phyloP scores from a whole-genome alignment of 2,888 invertebrate genomes.

The Ferrisia virgata region DNA sequence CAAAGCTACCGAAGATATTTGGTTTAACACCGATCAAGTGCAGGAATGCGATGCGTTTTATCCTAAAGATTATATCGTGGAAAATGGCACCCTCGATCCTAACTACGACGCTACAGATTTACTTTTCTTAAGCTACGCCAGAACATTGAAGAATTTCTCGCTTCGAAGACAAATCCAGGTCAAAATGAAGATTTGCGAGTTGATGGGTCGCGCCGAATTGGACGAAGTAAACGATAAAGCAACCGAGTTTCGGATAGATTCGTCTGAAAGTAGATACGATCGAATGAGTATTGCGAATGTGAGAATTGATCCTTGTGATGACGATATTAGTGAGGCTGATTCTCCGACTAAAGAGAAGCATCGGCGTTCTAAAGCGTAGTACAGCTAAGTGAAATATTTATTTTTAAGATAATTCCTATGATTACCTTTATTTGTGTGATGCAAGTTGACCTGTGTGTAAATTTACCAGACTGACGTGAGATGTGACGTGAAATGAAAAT shows the following conservation, averaged over 20 bases:
- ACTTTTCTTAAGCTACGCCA: constrained; percentile 30
- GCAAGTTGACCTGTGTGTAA: too few species aligned
- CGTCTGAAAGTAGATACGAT: not conserved
- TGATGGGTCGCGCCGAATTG: constrained; percentile 35
- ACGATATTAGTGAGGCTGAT: not conserved
- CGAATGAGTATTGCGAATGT: not conserved
- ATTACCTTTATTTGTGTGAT: too few species aligned
- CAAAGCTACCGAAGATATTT: not conserved
- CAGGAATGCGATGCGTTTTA: constrained; percentile 32
- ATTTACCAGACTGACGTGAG: too few species aligned
- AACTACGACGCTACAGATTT: constrained; percentile 32
- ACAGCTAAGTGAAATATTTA: too few species aligned
- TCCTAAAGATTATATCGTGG: constrained; percentile 11
- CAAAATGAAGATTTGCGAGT: constrained; percentile 34
- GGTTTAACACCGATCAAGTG: not conserved
- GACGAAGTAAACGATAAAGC: constrained; percentile 29
- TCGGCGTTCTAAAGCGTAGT: not conserved
- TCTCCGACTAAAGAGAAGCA: not conserved
- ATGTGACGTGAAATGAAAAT: too few species aligned
- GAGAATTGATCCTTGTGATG: not conserved
- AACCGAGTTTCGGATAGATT: constrained; percentile 10
- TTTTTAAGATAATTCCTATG: too few species aligned
- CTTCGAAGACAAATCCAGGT: constrained; percentile 19
- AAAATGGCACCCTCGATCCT: constrained; percentile 6
- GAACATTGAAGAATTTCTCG: constrained; percentile 24